Conservation (phyloP, 2,797 vertebrate genomes). For the Danio tinwini region DNA sequence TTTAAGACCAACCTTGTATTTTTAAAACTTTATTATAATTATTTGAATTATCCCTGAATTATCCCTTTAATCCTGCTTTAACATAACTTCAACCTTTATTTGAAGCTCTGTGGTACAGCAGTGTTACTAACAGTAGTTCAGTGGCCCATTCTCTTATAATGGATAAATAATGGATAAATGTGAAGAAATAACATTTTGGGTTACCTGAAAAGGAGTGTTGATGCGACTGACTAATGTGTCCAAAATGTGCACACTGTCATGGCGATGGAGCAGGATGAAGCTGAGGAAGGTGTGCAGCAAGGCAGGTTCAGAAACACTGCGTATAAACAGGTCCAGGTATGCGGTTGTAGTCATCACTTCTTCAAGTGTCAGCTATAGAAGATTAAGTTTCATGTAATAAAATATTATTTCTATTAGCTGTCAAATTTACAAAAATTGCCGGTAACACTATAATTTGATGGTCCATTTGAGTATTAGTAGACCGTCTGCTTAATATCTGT, state of each 20-base stretch:
- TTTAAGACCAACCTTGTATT: no score
- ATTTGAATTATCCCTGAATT: not conserved
- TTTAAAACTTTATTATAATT: no score
- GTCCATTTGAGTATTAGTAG: no score
- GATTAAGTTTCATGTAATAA: not conserved
- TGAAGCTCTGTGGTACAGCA: not conserved
- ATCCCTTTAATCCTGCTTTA: not conserved
- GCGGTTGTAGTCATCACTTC: slow-evolving; percentile 98
- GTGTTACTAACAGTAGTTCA: not conserved
- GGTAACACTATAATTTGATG: no score
- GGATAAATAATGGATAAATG: no score
- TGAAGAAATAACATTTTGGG: not conserved
- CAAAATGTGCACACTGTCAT: slow-evolving; percentile 92
- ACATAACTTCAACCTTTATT: not conserved
- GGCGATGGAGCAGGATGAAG: slow-evolving; percentile 91
- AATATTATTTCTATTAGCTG: not conserved
- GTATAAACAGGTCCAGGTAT: slow-evolving; percentile 94
- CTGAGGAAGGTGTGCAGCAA: slow-evolving; percentile 94
- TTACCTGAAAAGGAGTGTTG: slow-evolving; percentile 96
- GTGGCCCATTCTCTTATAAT: not conserved
- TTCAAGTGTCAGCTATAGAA: slow-evolving; percentile 88
- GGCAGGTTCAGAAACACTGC: slow-evolving; percentile 89
- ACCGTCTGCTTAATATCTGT: no score
- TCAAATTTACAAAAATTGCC: not conserved
- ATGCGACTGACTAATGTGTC: slow-evolving; percentile 96